phyloP scores from a whole-genome alignment of 2,888 invertebrate species.

The Hesperia comma region DNA sequence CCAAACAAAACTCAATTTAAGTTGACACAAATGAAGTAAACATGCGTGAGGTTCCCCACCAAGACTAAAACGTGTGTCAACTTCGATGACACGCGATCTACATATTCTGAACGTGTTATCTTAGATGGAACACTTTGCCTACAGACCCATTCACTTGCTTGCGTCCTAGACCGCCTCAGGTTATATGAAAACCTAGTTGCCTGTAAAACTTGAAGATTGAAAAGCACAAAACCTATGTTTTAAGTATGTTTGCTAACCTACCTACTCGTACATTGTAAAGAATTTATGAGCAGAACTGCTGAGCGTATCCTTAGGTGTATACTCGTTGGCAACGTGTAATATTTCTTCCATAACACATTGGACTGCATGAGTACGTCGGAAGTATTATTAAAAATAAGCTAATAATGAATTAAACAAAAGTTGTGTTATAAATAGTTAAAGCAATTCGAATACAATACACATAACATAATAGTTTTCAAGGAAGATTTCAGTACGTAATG shows the following conservation, averaged over 20 bases:
- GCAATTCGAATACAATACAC: too few relatives aligned
- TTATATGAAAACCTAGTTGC: constrained; percentile 20
- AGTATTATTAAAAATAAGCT: too few relatives aligned
- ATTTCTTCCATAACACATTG: too few relatives aligned
- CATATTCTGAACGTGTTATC: constrained; percentile 2
- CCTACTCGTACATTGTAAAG: too few relatives aligned
- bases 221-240: constrained; percentile 15
- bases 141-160: constrained; percentile 19
- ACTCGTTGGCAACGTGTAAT: too few relatives aligned
- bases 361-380: too few relatives aligned
- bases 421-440: too few relatives aligned
- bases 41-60: not conserved
- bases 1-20: not conserved
- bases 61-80: not conserved
- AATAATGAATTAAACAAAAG: too few relatives aligned
- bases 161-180: constrained; percentile 21
- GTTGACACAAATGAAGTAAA: not conserved
- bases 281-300: too few relatives aligned
- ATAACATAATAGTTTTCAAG: too few relatives aligned
- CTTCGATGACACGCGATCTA: constrained; percentile 1
- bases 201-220: constrained; percentile 12
- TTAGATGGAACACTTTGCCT: constrained; percentile 6
- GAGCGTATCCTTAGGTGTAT: too few relatives aligned
- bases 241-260: constrained; percentile 4
- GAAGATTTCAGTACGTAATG: too few relatives aligned